Evolutionary conservation across 2,113 vertebrate species (phyloP).

Genomic region (Dasyornis broadbenti): DNA sequence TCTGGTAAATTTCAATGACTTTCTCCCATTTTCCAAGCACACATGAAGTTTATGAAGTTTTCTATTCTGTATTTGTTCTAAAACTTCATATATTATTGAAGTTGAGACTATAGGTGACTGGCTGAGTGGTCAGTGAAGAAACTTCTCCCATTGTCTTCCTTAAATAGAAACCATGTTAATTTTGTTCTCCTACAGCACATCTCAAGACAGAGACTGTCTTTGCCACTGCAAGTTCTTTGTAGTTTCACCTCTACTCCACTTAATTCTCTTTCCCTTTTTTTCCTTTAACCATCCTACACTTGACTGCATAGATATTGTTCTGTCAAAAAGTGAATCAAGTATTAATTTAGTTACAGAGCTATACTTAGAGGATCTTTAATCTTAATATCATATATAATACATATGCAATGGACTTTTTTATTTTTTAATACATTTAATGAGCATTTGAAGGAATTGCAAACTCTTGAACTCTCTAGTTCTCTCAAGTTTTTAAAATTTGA

Average conservation of each 20-base stretch:
- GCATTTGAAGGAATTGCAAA: background rate
- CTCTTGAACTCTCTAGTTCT: background rate
- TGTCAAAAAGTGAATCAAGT: background rate
- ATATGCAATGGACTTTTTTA: background rate
- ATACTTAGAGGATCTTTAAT: background rate
- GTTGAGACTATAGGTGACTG: background rate
- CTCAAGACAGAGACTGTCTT: background rate
- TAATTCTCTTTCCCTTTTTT: background rate
- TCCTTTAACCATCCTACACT: background rate
- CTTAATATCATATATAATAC: background rate
- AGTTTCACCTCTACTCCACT: background rate
- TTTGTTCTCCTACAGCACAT: background rate
- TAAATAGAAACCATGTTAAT: background rate
- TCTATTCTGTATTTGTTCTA: background rate
- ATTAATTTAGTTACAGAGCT: background rate
- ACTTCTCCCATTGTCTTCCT: background rate
- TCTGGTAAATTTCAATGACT: background rate
- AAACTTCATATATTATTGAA: background rate
- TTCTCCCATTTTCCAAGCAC: background rate
- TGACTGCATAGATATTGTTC: background rate
- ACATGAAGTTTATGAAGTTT: background rate
- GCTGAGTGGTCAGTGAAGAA: background rate
- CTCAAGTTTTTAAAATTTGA: background rate
- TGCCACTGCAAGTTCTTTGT: background rate
- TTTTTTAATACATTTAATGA: background rate